Evolutionary conservation across 2,888 invertebrate genomes (phyloP).

Genomic region (Candidula unifasciata): DNA sequence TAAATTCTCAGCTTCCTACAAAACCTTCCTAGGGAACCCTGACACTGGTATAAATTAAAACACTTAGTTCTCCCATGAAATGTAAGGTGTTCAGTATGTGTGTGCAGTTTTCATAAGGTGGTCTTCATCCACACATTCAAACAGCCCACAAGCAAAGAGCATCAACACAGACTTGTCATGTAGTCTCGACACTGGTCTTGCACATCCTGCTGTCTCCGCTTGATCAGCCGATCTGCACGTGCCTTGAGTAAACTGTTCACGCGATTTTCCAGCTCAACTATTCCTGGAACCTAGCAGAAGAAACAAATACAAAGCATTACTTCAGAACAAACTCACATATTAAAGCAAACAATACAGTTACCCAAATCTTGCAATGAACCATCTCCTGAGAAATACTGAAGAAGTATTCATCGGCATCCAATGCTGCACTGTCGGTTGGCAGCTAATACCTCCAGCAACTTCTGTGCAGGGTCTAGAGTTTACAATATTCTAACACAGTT

Average conservation of each 20-base stretch:
- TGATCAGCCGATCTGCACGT: conserved; percentile 85
- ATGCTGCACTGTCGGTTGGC: too few relatives aligned
- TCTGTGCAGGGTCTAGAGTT: too few relatives aligned
- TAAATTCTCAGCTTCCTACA: too few relatives aligned
- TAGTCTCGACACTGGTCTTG: conserved; percentile 96
- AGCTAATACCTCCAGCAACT: too few relatives aligned
- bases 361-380: too few relatives aligned
- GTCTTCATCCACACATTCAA: conserved; percentile 25
- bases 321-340: not conserved
- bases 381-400: too few relatives aligned
- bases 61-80: not conserved
- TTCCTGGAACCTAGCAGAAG: conserved; percentile 80
- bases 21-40: too few relatives aligned
- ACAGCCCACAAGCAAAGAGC: conserved; percentile 23
- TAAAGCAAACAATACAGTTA: not conserved
- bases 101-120: conserved; percentile 1
- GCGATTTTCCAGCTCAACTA: conserved; percentile 88
- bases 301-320: not conserved
- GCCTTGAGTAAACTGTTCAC: conserved; percentile 84
- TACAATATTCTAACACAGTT: too few relatives aligned
- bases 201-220: conserved; percentile 92
- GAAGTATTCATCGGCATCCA: too few relatives aligned
- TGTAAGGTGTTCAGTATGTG: not conserved
- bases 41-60: too few relatives aligned
- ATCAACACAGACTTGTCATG: conserved; percentile 80